Evolutionary conservation across 2,888 invertebrate species (phyloP).

Genomic region (Cantharis lateralis): DNA sequence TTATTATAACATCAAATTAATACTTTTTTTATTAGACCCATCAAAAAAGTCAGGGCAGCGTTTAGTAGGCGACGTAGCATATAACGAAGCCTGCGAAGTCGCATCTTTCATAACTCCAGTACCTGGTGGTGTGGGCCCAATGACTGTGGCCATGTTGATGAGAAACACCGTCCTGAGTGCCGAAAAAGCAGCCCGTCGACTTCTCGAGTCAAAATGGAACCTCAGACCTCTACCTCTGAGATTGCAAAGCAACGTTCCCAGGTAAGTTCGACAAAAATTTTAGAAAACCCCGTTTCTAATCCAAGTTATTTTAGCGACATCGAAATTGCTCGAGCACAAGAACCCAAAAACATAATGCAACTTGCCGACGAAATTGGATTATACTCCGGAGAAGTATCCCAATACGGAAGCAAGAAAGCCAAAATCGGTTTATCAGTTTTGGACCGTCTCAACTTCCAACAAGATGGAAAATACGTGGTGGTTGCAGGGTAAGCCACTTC

Average conservation of each 20-base stretch:
- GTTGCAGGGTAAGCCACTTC: conserved; percentile 82
- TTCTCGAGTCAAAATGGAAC: conserved; percentile 71
- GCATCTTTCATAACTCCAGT: conserved; percentile 94
- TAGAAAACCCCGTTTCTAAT: neutral
- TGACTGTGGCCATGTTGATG: conserved; percentile 99
- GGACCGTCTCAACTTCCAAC: conserved; percentile 70
- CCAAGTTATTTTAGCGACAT: conserved; percentile 72
- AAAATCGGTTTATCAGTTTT: conserved; percentile 86
- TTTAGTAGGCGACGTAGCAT: conserved; percentile 95
- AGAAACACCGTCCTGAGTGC: conserved; percentile 91
- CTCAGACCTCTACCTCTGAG: conserved; percentile 69
- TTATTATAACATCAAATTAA: neutral
- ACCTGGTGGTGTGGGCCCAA: conserved; percentile 96
- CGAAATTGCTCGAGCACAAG: conserved; percentile 84
- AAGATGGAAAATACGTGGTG: conserved; percentile 89
- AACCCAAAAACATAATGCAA: conserved; percentile 78
- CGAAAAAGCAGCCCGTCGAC: conserved; percentile 62
- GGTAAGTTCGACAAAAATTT: conserved; percentile 57
- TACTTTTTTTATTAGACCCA: conserved; percentile 62
- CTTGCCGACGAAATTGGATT: conserved; percentile 87
- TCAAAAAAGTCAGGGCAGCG: conserved; percentile 79
- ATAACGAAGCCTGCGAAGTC: conserved; percentile 74
- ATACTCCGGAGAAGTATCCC: conserved; percentile 77
- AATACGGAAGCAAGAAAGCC: conserved; percentile 93
- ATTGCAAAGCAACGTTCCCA: conserved; percentile 78